Evolutionary conservation across 1,140 invertebrate species (phyloP).

Genomic region (Megalonaias nervosa): DNA sequence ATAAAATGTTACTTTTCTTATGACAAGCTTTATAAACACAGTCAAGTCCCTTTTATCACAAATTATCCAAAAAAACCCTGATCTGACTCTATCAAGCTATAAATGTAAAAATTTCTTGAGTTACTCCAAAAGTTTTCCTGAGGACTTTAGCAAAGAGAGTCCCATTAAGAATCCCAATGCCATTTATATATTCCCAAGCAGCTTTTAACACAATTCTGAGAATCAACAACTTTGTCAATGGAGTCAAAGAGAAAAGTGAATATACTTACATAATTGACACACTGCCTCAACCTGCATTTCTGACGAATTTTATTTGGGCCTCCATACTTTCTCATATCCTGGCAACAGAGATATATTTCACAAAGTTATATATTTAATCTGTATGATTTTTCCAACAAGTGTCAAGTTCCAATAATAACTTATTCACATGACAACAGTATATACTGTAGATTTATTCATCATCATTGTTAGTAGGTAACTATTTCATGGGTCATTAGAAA

Average conservation of each 20-base stretch:
- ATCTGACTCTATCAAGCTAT: too few species aligned
- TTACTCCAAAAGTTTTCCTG: background rate
- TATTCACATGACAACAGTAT: background rate
- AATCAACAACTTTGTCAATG: too few species aligned
- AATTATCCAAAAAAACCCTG: too few species aligned
- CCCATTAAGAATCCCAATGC: too few species aligned
- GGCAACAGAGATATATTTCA: constrained; percentile 28
- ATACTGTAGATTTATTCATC: background rate
- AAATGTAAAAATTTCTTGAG: background rate
- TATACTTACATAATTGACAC: constrained; percentile 71
- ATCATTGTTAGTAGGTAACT: background rate
- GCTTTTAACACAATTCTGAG: too few species aligned
- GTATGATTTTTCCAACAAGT: background rate
- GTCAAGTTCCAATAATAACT: background rate
- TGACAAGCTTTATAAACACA: too few species aligned
- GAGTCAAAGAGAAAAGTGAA: background rate
- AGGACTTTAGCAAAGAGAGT: background rate
- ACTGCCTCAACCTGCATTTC: constrained; percentile 74
- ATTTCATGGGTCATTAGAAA: background rate
- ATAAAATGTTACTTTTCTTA: too few species aligned
- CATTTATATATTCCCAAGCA: too few species aligned
- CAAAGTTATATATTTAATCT: background rate
- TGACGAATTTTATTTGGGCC: constrained; percentile 80
- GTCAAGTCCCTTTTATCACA: too few species aligned
- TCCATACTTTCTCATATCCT: constrained; percentile 85